These are phyloP conservation scores for Catajapyx aquilonaris DNA, from an alignment of 1,140 invertebrate species.

Conservation along the genomic window DNA sequence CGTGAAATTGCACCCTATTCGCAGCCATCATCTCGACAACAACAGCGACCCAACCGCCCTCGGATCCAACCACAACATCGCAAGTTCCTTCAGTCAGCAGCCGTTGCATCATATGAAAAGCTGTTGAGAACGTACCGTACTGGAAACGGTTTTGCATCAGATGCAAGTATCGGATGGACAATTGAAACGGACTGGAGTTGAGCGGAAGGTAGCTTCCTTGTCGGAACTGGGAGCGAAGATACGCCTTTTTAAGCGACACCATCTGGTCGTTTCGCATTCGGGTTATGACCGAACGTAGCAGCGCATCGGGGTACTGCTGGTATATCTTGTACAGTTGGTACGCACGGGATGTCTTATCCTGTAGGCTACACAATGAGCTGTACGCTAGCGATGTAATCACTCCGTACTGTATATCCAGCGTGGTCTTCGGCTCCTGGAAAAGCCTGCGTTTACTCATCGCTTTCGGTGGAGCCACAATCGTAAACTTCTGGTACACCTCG, in stretches of 20 bases:
- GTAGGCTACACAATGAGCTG: conserved; percentile 34
- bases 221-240: conserved; percentile 10
- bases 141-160: conserved; percentile 29
- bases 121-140: conserved; percentile 22
- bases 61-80: conserved; percentile 4
- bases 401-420: conserved; percentile 17
- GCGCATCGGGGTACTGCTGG: conserved; percentile 39
- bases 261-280: conserved; percentile 33
- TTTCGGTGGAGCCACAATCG: conserved; percentile 8
- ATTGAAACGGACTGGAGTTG: conserved; percentile 29
- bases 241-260: conserved; percentile 27
- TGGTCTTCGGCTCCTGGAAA: conserved; percentile 15
- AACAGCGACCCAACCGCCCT: conserved; percentile 18
- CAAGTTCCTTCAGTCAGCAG: conserved; percentile 1
- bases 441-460: conserved; percentile 5
- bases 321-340: conserved; percentile 47
- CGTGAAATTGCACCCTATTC: conserved; percentile 18
- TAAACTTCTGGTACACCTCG: conserved; percentile 10
- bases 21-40: conserved; percentile 14
- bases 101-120: conserved; percentile 8
- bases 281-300: conserved; percentile 31
- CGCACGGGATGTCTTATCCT: conserved; percentile 34
- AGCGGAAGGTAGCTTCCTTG: conserved; percentile 25
- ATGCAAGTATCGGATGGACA: conserved; percentile 24
- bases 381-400: conserved; percentile 15